These are phyloP conservation scores for Eilema caniola DNA, from an alignment of 2,888 invertebrate species.

Conservation along the genomic window DNA sequence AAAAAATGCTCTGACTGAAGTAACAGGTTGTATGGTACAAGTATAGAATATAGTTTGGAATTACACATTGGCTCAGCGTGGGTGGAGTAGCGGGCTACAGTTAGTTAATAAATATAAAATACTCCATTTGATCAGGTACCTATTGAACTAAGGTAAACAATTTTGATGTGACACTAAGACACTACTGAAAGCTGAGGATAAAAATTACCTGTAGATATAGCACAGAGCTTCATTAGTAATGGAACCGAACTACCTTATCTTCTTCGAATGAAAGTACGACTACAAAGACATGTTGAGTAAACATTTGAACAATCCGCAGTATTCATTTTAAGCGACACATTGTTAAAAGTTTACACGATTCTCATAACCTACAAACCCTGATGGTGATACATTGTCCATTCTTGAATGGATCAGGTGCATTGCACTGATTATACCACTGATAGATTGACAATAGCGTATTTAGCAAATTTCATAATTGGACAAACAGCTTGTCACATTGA, in stretches of 20 bases:
- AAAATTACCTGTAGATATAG: background rate
- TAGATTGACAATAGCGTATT: too few relatives aligned
- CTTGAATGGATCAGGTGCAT: background rate
- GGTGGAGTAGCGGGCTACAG: too few relatives aligned
- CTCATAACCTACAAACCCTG: background rate
- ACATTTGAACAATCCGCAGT: background rate
- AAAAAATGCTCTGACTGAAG: too few relatives aligned
- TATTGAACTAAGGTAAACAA: too few relatives aligned
- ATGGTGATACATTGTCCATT: background rate
- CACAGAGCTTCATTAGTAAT: background rate
- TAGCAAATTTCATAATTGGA: too few relatives aligned
- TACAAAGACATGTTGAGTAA: background rate
- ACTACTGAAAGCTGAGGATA: background rate
- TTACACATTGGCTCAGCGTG: too few relatives aligned
- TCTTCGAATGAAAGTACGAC: background rate
- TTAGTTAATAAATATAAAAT: too few relatives aligned
- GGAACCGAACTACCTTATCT: background rate
- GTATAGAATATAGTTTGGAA: too few relatives aligned
- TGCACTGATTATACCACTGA: background rate
- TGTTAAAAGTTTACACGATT: background rate
- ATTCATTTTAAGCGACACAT: background rate
- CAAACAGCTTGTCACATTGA: too few relatives aligned
- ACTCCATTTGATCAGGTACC: too few relatives aligned
- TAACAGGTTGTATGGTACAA: too few relatives aligned
- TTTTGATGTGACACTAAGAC: background rate